Evolutionary conservation across 2,888 invertebrate genomes (phyloP), one percentile per base, ranked within the genome.

Genomic region (Spodoptera littoralis): DNA sequence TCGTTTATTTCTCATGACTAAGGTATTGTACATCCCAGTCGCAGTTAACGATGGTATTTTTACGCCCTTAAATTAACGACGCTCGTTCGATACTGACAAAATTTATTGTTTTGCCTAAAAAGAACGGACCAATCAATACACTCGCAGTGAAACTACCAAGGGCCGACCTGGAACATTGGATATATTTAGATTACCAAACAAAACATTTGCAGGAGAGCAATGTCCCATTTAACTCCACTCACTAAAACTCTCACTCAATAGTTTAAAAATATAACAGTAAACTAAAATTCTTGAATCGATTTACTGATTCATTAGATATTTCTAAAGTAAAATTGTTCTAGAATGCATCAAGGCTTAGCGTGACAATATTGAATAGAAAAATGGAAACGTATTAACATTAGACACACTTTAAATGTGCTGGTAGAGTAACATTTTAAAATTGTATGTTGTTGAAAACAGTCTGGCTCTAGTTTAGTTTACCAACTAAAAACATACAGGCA

Each of bases 1-100:
- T 71, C 70, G 68, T 76, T 77, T 82, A 80, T 78, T 84, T 82
- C 78, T 82, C 75, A 81, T 89, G 85, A 85, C 81, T 86, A 84
- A 87, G 76, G 78, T 79, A 78, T 79, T 83, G 79, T 81, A 60
- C 71, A 62, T 64, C 45, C 57, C 63, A 57, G 57, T 66, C 73
- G 70, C 68, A 68, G 59, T 78, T 70, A 69, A 76, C 55, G 65
- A 69, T 65, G 55, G 59, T 53, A 60, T 62, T 70, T 76, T 76
- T 63, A 65, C 30, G 18, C 48, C n/a, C 42, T 27, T 58, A 65
- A 78, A 65, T 65, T 53, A 65, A 73, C 58, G 48, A 62, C 49
- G 36, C 41, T 44, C 8, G 4, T 13, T 66, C 60, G 48, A 51
- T 60, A 58, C 42, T 55, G 36, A 36, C 36, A 36, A 36, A 27